Evolutionary conservation across 1,140 invertebrate species (phyloP).

Genomic region (Listronotus oregonensis): DNA sequence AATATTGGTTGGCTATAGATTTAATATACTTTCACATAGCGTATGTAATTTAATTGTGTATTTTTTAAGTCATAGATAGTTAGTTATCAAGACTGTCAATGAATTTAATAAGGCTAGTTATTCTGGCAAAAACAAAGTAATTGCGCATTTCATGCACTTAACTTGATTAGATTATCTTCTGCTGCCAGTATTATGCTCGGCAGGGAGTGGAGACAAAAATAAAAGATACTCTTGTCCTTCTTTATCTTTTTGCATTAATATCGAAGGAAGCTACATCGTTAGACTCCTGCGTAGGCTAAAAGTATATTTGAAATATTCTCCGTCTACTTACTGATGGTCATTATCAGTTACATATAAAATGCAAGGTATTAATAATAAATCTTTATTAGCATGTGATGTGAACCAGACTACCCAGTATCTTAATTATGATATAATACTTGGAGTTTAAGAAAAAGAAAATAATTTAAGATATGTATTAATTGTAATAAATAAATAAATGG

Average conservation of each 20-base stretch:
- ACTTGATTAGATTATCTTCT: slow-evolving; percentile 22
- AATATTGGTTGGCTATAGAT: no score
- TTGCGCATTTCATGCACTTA: slow-evolving; percentile 19
- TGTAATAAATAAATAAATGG: no score
- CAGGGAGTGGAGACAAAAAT: slow-evolving; percentile 16
- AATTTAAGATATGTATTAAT: no score
- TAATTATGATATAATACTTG: slow-evolving; percentile 14
- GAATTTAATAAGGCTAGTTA: background rate
- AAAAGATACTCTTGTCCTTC: slow-evolving; percentile 5
- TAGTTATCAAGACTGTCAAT: slow-evolving; percentile 1
- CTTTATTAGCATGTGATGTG: slow-evolving; percentile 4
- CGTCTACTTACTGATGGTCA: slow-evolving; percentile 12
- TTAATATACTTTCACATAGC: background rate
- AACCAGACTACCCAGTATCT: slow-evolving; percentile 14
- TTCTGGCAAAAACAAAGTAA: slow-evolving; percentile 11
- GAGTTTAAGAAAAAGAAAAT: no score
- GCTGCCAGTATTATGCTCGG: slow-evolving; percentile 16
- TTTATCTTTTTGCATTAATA: slow-evolving; percentile 14
- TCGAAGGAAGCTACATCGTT: slow-evolving; percentile 20
- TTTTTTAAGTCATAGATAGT: background rate
- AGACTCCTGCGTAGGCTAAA: slow-evolving; percentile 21
- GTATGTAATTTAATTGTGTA: background rate
- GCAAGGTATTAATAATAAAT: slow-evolving; percentile 22
- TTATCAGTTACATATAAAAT: slow-evolving; percentile 27
- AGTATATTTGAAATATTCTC: slow-evolving; percentile 22